Evolutionary conservation across 2,888 invertebrate genomes (phyloP).

Genomic region (Pasiphila rectangulata): DNA sequence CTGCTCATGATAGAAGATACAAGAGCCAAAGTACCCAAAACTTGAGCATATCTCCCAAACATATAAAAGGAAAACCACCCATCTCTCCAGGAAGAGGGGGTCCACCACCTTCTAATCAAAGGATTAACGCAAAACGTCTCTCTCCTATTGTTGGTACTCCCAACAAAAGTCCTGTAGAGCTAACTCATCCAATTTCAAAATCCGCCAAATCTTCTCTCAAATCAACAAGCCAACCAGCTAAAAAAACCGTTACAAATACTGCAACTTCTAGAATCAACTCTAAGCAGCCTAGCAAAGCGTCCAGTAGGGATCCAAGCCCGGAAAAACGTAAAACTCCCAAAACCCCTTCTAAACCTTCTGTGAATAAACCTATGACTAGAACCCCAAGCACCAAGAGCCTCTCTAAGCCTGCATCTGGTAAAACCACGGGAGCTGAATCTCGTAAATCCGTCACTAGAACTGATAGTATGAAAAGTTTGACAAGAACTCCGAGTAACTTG

Average conservation of each 20-base stretch:
- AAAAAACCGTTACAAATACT: constrained; percentile 63
- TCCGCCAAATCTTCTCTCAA: constrained; percentile 20
- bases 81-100: constrained; percentile 72
- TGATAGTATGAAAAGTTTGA: constrained; percentile 68
- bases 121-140: constrained; percentile 69
- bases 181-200: constrained; percentile 1
- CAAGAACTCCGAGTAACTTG: constrained; percentile 63
- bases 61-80: constrained; percentile 73
- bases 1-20: constrained; percentile 62
- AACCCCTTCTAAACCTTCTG: constrained; percentile 42
- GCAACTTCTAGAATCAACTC: constrained; percentile 68
- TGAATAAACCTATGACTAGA: constrained; percentile 52
- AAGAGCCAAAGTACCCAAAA: constrained; percentile 70
- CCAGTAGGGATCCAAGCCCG: constrained; percentile 68
- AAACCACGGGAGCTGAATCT: constrained; percentile 45
- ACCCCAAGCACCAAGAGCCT: constrained; percentile 54
- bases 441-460: constrained; percentile 67
- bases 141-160: constrained; percentile 77
- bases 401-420: constrained; percentile 54
- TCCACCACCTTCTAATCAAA: constrained; percentile 71
- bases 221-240: constrained; percentile 54
- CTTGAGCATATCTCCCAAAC: constrained; percentile 57
- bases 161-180: constrained; percentile 69
- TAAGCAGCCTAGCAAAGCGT: constrained; percentile 65
- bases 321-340: constrained; percentile 60